These are phyloP conservation scores for Apogon hyalosoma DNA, from an alignment of 2,797 vertebrate species.

Conservation along the genomic window DNA sequence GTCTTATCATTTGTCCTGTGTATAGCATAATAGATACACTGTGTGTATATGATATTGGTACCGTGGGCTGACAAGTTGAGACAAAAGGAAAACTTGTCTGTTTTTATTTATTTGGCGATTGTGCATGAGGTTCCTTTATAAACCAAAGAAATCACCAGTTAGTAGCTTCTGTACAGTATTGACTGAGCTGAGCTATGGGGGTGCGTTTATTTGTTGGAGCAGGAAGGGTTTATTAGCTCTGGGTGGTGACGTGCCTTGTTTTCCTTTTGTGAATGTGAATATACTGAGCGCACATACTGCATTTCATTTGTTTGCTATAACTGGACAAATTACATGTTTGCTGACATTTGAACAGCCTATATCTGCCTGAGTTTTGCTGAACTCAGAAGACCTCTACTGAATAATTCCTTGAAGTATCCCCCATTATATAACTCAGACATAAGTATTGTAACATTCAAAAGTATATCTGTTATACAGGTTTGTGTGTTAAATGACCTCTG, in stretches of 20 bases:
- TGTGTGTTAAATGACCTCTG: background rate
- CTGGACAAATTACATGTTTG: background rate
- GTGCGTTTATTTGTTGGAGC: slow-evolving; percentile 67
- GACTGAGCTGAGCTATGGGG: slow-evolving; percentile 15
- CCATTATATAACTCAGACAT: too few species aligned
- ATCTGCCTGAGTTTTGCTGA: background rate
- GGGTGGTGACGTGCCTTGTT: slow-evolving; percentile 53
- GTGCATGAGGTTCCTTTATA: background rate
- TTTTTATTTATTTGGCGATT: background rate
- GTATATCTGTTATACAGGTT: slow-evolving; percentile 11
- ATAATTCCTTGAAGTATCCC: background rate
- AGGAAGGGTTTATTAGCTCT: slow-evolving; percentile 79
- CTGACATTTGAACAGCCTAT: background rate
- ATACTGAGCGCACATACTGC: slow-evolving; percentile 13
- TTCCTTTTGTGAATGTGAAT: slow-evolving; percentile 38
- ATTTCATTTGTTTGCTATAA: slow-evolving; percentile 4
- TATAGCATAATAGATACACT: background rate
- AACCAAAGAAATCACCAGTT: slow-evolving; percentile 7
- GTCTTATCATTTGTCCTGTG: background rate
- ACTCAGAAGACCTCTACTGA: slow-evolving; percentile 5
- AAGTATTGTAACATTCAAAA: too few species aligned
- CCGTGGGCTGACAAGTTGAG: background rate
- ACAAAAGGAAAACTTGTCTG: background rate
- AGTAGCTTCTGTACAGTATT: slow-evolving; percentile 12
- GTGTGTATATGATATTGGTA: background rate